Base-by-base conservation (phyloP, 2,888 invertebrate species). In the Ditula angustiorana region DNA sequence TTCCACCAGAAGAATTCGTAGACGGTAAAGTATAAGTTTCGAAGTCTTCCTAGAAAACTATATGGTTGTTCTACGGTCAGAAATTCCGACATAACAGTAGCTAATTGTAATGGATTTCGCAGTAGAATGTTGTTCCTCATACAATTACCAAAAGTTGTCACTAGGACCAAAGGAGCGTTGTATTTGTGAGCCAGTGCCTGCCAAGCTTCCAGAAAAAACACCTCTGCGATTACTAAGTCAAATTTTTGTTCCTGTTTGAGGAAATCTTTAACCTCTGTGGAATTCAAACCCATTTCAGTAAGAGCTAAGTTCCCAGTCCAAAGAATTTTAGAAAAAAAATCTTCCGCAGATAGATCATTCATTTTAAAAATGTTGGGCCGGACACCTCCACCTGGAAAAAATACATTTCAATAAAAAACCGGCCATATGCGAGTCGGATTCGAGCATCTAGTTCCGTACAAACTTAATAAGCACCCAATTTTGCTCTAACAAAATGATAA, bases 31-130 rank as follows among this genome's bases (percentile, higher is more conserved):
- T 89, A 91, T 0, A 93, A 81, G 73, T 95, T 95, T 24, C 85
- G 76, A 0, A 94, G 47, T 68, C 95, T 82, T 16, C 80, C 88
- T 73, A 81, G 78, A 68, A 95, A 94, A 37, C 82, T 93, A 82
- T 93, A 93, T 24, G 94, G 93, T 0, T 92, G 85, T 35, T 83
- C 78, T 1, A 90, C 44, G 10, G 78, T 75, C 10, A 89, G 67
- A 69, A 89, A 90, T 66, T 92, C 92, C 0, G 83, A 74, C 5
- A 84, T n/a, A 0, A 86, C 80, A 1, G 88, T 90, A 0, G 90
- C 79, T 4, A 90, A 53, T 68, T 92, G 92, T 11, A 91, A 73
- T 0, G 92, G 92, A 67, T 93, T 92, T 24, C 88, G 79, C 4
- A 74, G 74, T 1, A 80, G 70, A 16, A 91, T 78, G 58, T 91